Percentiles rank a stretch among this genome's conserved stretches.
Conservation (phyloP, 1,140 invertebrate species). For the Drosophila leontia region DNA sequence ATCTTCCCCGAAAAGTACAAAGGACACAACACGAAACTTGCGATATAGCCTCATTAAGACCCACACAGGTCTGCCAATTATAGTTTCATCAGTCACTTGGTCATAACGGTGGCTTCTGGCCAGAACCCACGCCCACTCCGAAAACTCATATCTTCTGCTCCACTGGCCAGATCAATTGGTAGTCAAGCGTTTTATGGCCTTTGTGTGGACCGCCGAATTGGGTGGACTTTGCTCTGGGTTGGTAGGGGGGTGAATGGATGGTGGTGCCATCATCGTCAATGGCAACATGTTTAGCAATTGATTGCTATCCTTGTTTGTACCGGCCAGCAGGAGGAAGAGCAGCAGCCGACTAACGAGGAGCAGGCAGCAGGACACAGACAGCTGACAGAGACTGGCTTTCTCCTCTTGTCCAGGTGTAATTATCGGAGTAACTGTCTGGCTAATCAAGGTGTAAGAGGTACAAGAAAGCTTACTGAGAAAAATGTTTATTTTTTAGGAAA, state of each 20-base stretch:
- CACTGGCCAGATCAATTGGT: conserved; percentile 43
- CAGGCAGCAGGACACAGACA: background rate
- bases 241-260: background rate
- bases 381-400: conserved; percentile 3
- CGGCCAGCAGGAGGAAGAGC: conserved; percentile 2
- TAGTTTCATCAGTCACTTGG: conserved; percentile 38
- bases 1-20: too few relatives aligned
- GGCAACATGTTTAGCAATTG: conserved; percentile 63
- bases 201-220: conserved; percentile 31
- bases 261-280: conserved; percentile 47
- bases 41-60: conserved; percentile 24
- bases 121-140: background rate
- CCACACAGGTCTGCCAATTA: conserved; percentile 33
- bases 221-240: background rate
- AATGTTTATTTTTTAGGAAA: background rate
- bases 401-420: conserved; percentile 35
- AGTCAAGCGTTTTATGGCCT: conserved; percentile 56
- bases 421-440: conserved; percentile 35
- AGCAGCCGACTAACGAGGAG: background rate
- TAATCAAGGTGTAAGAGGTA: conserved; percentile 48
- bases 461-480: background rate
- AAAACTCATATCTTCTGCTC: conserved; percentile 39
- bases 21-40: background rate
- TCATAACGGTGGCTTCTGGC: background rate
- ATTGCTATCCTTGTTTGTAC: conserved; percentile 56